These are phyloP conservation scores for Chondrilla cf. caribensis DNA, from an alignment of 37 sponge, comb jelly and placozoan species.

Conservation along the genomic window DNA sequence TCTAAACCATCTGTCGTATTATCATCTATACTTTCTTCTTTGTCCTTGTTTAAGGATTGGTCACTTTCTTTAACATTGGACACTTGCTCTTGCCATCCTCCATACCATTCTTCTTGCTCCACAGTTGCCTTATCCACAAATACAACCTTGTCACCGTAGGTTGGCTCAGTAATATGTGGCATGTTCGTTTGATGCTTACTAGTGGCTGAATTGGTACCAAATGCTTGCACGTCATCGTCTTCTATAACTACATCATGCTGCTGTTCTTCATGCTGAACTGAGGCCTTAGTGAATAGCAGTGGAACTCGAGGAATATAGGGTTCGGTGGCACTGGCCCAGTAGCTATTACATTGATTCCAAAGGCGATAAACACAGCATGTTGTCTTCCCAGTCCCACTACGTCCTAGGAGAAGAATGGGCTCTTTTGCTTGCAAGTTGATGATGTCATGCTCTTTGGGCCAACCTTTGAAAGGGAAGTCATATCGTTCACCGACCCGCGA, in stretches of 20 bases:
- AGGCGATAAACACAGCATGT: slow-evolving; percentile 78
- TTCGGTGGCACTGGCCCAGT: slow-evolving; percentile 48
- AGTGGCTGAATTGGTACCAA: not conserved
- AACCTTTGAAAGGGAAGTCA: slow-evolving; percentile 66
- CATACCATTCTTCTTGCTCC: slow-evolving; percentile 13
- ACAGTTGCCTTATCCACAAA: not conserved
- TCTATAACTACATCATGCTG: not conserved
- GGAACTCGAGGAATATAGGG: slow-evolving; percentile 18
- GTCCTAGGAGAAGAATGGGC: slow-evolving; percentile 64
- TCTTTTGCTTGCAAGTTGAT: slow-evolving; percentile 39
- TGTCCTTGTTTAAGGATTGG: not conserved
- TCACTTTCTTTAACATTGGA: not conserved
- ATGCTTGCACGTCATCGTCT: too few species aligned
- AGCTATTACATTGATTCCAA: slow-evolving; percentile 58
- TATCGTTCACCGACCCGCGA: slow-evolving; percentile 23
- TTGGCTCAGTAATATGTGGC: not conserved
- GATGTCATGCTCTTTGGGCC: slow-evolving; percentile 72
- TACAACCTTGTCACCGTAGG: not conserved
- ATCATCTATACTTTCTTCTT: not conserved
- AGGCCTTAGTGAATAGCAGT: not conserved
- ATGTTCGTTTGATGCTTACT: too few species aligned
- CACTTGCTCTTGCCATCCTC: slow-evolving; percentile 13
- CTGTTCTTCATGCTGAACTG: not conserved
- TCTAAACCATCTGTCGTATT: not conserved
- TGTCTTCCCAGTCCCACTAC: slow-evolving; percentile 89